phyloP scores from a whole-genome alignment of 2,888 invertebrate genomes.

The Ptychoptera contaminata region DNA sequence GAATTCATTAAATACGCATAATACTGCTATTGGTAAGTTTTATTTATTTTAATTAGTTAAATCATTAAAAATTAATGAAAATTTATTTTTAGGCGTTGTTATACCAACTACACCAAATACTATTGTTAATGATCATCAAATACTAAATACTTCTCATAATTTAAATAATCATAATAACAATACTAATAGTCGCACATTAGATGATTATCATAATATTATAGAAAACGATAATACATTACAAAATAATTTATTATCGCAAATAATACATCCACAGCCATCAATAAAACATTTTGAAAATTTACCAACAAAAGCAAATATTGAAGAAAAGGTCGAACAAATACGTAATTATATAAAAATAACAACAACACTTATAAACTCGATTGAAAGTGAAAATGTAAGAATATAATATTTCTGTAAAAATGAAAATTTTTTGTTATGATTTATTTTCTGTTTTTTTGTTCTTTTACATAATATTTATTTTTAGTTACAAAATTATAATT shows the following conservation, averaged over 20 bases:
- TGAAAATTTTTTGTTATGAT: too few relatives aligned
- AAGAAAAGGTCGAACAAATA: slow-evolving; percentile 52
- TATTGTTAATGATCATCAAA: neutral
- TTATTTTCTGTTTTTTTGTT: too few relatives aligned
- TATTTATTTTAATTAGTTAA: neutral
- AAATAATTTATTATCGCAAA: too few relatives aligned
- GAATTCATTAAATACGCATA: slow-evolving; percentile 7
- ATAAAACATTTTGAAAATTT: neutral
- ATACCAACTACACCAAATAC: slow-evolving; percentile 22
- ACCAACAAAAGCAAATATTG: slow-evolving; percentile 31
- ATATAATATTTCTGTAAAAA: too few relatives aligned
- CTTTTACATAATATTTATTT: too few relatives aligned
- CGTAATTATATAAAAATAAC: slow-evolving; percentile 57
- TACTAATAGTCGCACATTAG: too few relatives aligned
- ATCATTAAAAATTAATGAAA: neutral
- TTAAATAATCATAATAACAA: too few relatives aligned
- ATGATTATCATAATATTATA: too few relatives aligned
- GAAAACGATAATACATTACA: too few relatives aligned
- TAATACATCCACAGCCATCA: too few relatives aligned
- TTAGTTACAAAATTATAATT: too few relatives aligned
- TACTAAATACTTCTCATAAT: too few relatives aligned
- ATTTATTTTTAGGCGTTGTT: slow-evolving; percentile 18
- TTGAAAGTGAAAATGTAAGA: slow-evolving; percentile 25
- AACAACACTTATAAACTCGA: slow-evolving; percentile 49
- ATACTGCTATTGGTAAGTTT: slow-evolving; percentile 8